A percentile compares a stretch with the other conserved stretches of the same genome.
These are phyloP conservation scores for Urophycis tenuis DNA, from an alignment of 2,797 vertebrate species.

Conservation along the genomic window DNA sequence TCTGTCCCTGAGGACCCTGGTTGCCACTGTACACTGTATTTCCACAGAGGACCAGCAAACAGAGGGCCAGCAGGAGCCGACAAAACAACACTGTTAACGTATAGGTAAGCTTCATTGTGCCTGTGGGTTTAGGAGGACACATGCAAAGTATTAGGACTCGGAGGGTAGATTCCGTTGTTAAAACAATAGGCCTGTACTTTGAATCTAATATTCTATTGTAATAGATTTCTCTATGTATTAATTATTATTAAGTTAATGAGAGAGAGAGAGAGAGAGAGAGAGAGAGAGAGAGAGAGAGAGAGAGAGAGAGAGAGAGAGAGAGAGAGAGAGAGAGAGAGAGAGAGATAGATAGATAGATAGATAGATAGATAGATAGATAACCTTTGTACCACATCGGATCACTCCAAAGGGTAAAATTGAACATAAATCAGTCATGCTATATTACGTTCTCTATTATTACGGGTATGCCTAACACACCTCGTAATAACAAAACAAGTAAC, in stretches of 20 bases:
- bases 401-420: not conserved
- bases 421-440: not conserved
- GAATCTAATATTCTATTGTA: not conserved
- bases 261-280: not conserved
- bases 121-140: slow-evolving; percentile 27
- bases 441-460: too few relatives aligned
- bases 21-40: slow-evolving; percentile 69
- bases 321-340: not conserved
- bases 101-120: slow-evolving; percentile 48
- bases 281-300: not conserved
- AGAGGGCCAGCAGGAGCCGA: slow-evolving; percentile 55
- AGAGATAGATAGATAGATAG: not conserved
- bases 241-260: not conserved
- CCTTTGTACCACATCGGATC: not conserved
- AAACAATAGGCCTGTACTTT: not conserved
- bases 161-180: not conserved
- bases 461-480: too few relatives aligned
- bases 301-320: not conserved
- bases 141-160: not conserved
- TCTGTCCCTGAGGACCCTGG: slow-evolving; percentile 64
- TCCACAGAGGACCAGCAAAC: slow-evolving; percentile 52
- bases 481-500: not conserved
- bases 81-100: slow-evolving; percentile 26
- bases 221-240: not conserved
- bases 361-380: too few relatives aligned